Evolutionary conservation across 2,888 invertebrate species (phyloP).

Genomic region (Heliconius erato): DNA sequence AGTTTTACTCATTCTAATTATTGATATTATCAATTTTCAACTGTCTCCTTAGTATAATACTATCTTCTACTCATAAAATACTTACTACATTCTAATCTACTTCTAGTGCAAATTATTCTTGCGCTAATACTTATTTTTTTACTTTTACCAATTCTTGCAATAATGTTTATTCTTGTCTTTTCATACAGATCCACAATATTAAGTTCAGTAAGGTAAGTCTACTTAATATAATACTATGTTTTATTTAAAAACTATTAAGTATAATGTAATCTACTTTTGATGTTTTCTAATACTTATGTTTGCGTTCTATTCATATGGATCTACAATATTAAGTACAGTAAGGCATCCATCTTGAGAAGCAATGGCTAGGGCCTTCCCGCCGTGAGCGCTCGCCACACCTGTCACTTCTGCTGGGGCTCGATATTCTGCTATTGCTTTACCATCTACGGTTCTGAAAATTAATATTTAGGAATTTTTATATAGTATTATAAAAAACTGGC

Average conservation of each 20-base stretch:
- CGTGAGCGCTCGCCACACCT: conserved; percentile 93
- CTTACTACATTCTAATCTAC: neutral
- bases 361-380: conserved; percentile 93
- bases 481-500: neutral
- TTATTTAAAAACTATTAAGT: neutral
- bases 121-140: too few relatives aligned
- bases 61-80: neutral
- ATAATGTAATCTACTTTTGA: neutral
- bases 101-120: neutral
- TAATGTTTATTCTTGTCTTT: neutral
- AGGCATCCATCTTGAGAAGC: conserved; percentile 98
- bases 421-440: conserved; percentile 96
- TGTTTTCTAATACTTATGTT: neutral
- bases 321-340: conserved; percentile 92
- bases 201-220: neutral
- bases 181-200: neutral
- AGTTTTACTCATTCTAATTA: too few relatives aligned
- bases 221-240: neutral
- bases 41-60: neutral
- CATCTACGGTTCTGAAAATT: conserved; percentile 91
- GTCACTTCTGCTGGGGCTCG: conserved; percentile 95
- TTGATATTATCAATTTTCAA: neutral
- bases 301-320: conserved; percentile 70
- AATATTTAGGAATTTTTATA: neutral
- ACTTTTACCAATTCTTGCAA: too few relatives aligned